phyloP scores from a whole-genome alignment of 1,140 invertebrate genomes.

The Drosophila biarmipes region DNA sequence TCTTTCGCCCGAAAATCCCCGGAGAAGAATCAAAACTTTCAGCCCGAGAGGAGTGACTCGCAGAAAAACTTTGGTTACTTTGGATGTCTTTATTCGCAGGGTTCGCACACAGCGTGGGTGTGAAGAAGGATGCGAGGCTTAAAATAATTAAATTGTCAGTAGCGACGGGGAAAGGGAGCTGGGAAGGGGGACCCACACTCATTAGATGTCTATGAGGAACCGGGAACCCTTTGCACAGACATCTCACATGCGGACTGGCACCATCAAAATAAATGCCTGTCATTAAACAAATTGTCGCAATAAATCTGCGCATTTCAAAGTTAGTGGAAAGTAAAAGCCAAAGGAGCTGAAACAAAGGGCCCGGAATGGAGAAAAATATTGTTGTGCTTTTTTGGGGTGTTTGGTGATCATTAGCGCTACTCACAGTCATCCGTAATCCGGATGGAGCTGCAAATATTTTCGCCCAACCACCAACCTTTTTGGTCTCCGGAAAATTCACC shows the following conservation, averaged over 20 bases:
- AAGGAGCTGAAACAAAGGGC: slow-evolving; percentile 28
- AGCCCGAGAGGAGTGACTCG: slow-evolving; percentile 1
- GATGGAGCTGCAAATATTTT: slow-evolving; percentile 4
- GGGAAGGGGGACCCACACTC: slow-evolving; percentile 24
- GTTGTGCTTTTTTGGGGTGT: neutral
- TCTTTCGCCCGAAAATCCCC: slow-evolving; percentile 5
- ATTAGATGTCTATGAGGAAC: slow-evolving; percentile 63
- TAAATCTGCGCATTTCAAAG: slow-evolving; percentile 80
- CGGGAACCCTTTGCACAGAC: slow-evolving; percentile 59
- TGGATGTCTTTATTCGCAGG: slow-evolving; percentile 27
- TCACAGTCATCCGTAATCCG: slow-evolving; percentile 35
- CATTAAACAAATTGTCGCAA: slow-evolving; percentile 84
- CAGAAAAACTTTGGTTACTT: slow-evolving; percentile 28
- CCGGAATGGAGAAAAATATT: slow-evolving; percentile 4
- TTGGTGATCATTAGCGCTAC: slow-evolving; percentile 45
- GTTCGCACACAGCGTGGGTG: neutral
- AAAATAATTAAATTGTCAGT: slow-evolving; percentile 81
- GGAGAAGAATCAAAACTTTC: slow-evolving; percentile 25
- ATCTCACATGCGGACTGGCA: slow-evolving; percentile 34
- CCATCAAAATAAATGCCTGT: slow-evolving; percentile 83
- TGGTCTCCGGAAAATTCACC: neutral
- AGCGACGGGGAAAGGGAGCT: slow-evolving; percentile 42
- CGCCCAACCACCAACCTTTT: neutral
- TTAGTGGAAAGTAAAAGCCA: slow-evolving; percentile 68
- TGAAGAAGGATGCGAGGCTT: slow-evolving; percentile 49